Conservation (phyloP, 2,797 vertebrate genomes). For the Rhinatrema bivittatum region DNA sequence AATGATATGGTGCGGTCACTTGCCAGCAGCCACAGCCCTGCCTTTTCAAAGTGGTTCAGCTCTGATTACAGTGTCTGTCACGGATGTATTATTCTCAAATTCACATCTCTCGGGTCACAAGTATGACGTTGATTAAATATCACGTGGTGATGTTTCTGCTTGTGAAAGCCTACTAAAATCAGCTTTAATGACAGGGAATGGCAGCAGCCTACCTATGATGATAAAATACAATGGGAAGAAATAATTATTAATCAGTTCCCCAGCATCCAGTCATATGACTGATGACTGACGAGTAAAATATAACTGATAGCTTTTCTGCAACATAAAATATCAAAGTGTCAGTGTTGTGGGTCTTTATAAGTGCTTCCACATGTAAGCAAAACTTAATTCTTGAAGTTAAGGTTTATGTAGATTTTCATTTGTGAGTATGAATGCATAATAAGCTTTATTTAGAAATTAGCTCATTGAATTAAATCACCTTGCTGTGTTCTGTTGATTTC, state of each 20-base stretch:
- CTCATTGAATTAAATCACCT: too few relatives aligned
- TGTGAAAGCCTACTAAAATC: not conserved
- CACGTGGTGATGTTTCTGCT: constrained; percentile 1
- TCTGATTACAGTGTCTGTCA: constrained; percentile 12
- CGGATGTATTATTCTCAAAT: constrained; percentile 1
- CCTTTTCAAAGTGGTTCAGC: constrained; percentile 9
- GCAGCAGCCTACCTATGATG: not conserved
- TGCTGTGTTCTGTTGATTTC: too few relatives aligned
- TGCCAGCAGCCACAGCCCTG: constrained; percentile 8
- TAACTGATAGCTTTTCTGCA: not conserved
- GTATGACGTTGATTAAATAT: constrained; percentile 11
- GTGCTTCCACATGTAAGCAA: constrained; percentile 10
- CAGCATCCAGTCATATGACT: constrained; percentile 6
- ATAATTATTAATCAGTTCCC: constrained; percentile 5
- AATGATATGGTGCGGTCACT: constrained; percentile 16
- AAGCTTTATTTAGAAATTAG: too few relatives aligned
- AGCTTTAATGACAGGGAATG: not conserved
- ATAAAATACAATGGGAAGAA: not conserved
- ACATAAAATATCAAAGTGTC: constrained; percentile 4
- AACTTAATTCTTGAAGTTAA: too few relatives aligned
- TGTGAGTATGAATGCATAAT: too few relatives aligned
- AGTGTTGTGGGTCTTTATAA: constrained; percentile 2
- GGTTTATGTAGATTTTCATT: too few relatives aligned
- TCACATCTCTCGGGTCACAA: not conserved
- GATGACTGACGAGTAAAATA: constrained; percentile 8